Evolutionary conservation across 1,140 invertebrate genomes (phyloP).

Genomic region (Drosophila auraria): DNA sequence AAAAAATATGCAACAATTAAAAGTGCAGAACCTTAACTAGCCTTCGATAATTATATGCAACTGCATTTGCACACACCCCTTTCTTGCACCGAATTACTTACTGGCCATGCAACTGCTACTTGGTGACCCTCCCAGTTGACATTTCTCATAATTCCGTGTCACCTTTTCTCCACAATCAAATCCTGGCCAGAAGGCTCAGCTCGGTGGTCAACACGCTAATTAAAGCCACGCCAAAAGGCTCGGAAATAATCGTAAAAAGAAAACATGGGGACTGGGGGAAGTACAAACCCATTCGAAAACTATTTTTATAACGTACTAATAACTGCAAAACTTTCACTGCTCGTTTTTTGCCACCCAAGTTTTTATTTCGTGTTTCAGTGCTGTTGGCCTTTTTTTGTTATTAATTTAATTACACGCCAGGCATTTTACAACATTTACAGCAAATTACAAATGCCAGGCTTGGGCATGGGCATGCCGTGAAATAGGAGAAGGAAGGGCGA

Average conservation of each 20-base stretch:
- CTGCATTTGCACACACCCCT: slow-evolving; percentile 21
- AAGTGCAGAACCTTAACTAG: neutral
- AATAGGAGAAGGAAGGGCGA: slow-evolving; percentile 2
- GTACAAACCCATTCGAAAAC: slow-evolving; percentile 45
- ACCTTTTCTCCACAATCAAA: slow-evolving; percentile 33
- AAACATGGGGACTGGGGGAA: neutral
- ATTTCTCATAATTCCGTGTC: slow-evolving; percentile 56
- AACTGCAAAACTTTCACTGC: slow-evolving; percentile 82
- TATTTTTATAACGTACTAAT: slow-evolving; percentile 83
- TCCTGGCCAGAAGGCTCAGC: slow-evolving; percentile 3
- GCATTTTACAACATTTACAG: slow-evolving; percentile 83
- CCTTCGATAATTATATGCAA: slow-evolving; percentile 7
- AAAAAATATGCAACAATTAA: slow-evolving; percentile 12
- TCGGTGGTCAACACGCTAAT: slow-evolving; percentile 56
- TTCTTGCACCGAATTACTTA: slow-evolving; percentile 35
- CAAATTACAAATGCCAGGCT: slow-evolving; percentile 67
- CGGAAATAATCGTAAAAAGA: slow-evolving; percentile 3
- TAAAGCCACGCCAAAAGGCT: slow-evolving; percentile 62
- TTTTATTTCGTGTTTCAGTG: slow-evolving; percentile 37
- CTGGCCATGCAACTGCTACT: slow-evolving; percentile 18
- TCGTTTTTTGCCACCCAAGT: slow-evolving; percentile 67
- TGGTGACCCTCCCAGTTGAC: slow-evolving; percentile 43
- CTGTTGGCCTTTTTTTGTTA: slow-evolving; percentile 57
- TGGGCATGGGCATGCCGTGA: slow-evolving; percentile 40
- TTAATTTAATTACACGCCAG: slow-evolving; percentile 83